A percentile compares a stretch with the other conserved stretches of the same genome.
Evolutionary conservation across 2,797 vertebrate species (phyloP).

Genomic region (Cyclopterus lumpus): DNA sequence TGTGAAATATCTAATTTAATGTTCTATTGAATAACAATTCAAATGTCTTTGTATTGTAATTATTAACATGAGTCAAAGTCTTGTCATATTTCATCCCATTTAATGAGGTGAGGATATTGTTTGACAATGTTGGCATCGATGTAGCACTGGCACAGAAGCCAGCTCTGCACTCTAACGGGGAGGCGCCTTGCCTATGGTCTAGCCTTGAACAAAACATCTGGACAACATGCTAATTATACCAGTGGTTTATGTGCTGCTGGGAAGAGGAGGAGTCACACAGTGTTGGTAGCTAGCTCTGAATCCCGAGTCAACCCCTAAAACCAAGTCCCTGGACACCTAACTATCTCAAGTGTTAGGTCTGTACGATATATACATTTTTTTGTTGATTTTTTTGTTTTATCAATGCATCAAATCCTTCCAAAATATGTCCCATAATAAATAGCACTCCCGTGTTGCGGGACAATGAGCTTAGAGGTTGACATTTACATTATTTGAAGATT

Average conservation of each 20-base stretch:
- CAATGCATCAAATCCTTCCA: conserved; percentile 29
- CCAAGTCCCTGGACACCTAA: conserved; percentile 63
- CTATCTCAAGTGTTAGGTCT: conserved; percentile 30
- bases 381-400: background rate
- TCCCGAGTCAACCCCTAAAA: conserved; percentile 61
- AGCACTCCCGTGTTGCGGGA: conserved; percentile 43
- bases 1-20: conserved; percentile 29
- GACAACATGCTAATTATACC: conserved; percentile 77
- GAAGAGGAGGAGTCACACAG: conserved; percentile 59
- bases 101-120: conserved; percentile 45
- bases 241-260: conserved; percentile 68
- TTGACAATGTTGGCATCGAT: conserved; percentile 35
- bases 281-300: conserved; percentile 48
- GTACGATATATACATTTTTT: conserved; percentile 28
- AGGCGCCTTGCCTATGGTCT: conserved; percentile 67
- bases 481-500: conserved; percentile 45
- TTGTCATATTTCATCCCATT: conserved; percentile 28
- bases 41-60: conserved; percentile 24
- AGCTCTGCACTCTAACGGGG: conserved; percentile 38
- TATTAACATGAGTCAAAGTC: conserved; percentile 31
- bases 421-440: conserved; percentile 6
- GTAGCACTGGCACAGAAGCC: conserved; percentile 46
- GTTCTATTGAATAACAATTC: conserved; percentile 27
- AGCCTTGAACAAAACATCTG: conserved; percentile 82
- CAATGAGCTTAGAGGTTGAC: conserved; percentile 58